phyloP scores from a whole-genome alignment of 2,888 invertebrate species.

The Rotaria socialis region DNA sequence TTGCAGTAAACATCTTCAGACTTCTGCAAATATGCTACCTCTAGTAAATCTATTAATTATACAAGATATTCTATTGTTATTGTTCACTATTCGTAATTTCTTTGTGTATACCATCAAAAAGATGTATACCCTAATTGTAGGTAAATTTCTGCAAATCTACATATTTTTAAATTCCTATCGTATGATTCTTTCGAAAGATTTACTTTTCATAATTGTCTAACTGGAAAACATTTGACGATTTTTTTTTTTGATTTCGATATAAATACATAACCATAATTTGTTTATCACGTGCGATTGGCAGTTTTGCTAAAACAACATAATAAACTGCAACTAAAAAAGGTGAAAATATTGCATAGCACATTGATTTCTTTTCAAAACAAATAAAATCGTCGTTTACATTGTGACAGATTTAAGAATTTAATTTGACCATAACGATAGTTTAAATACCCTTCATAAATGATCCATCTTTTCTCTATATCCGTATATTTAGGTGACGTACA shows the following conservation, averaged over 20 bases:
- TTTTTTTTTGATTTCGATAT: not conserved
- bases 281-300: not conserved
- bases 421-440: not conserved
- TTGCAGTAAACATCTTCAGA: too few species aligned
- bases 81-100: too few species aligned
- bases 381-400: not conserved
- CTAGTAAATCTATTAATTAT: too few species aligned
- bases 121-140: too few species aligned
- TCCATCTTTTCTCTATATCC: not conserved
- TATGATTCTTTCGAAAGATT: not conserved
- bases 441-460: not conserved
- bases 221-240: not conserved
- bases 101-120: too few species aligned
- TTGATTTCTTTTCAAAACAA: too few species aligned
- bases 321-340: not conserved
- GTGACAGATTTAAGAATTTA: not conserved
- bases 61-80: too few species aligned
- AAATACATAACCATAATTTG: not conserved
- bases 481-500: not conserved
- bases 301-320: not conserved
- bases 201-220: not conserved
- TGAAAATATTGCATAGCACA: too few species aligned
- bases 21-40: too few species aligned
- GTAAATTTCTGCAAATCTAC: too few species aligned
- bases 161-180: too few species aligned